phyloP scores from a whole-genome alignment of 1,140 invertebrate species.

The Teleopsis dalmanni region DNA sequence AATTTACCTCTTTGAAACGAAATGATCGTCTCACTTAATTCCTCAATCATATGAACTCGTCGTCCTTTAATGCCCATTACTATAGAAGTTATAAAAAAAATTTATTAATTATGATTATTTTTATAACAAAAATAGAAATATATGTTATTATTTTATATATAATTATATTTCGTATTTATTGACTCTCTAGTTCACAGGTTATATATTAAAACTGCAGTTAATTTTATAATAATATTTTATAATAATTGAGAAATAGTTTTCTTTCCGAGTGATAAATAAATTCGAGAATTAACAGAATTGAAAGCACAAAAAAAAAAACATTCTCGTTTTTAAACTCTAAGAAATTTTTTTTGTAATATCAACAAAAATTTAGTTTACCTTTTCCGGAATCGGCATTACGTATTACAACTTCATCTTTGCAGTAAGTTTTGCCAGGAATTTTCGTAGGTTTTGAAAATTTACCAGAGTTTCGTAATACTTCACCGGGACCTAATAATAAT shows the following conservation, averaged over 20 bases:
- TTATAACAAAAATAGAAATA: slow-evolving; percentile 1
- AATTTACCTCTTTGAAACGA: slow-evolving; percentile 95
- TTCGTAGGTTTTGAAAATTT: slow-evolving; percentile 83
- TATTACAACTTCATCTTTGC: slow-evolving; percentile 89
- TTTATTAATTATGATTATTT: no score
- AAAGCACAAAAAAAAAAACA: neutral
- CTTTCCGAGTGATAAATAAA: no score
- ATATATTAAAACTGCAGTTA: no score
- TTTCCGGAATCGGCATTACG: slow-evolving; percentile 89
- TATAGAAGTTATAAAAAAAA: no score
- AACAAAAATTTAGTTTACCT: slow-evolving; percentile 65
- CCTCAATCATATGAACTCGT: slow-evolving; percentile 95
- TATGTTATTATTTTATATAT: slow-evolving; percentile 4
- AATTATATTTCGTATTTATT: neutral
- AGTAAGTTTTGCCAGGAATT: slow-evolving; percentile 84
- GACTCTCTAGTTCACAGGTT: no score
- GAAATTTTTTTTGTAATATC: no score
- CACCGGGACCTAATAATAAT: slow-evolving; percentile 61
- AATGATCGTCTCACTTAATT: slow-evolving; percentile 94
- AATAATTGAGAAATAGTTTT: neutral
- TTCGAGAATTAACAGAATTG: neutral
- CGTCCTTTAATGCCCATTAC: slow-evolving; percentile 98
- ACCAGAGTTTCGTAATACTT: slow-evolving; percentile 78
- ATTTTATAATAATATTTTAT: neutral
- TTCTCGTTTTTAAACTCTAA: no score